Conservation (phyloP, 2,113 vertebrate genomes). For the Podarcis cretensis region DNA sequence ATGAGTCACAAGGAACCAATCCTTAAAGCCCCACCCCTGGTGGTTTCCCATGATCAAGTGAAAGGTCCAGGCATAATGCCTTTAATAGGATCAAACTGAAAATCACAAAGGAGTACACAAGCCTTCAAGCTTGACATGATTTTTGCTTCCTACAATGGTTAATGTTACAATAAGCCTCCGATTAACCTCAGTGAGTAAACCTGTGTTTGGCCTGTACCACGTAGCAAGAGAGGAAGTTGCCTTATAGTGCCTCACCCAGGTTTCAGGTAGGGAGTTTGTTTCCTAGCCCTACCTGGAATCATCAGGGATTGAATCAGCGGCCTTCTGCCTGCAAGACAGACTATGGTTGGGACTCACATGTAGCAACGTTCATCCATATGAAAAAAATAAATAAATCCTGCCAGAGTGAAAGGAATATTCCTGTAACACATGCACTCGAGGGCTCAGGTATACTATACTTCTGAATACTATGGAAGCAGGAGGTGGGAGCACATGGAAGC, state of each 20-base stretch:
- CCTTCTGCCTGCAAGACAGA: no score
- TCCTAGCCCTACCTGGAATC: no score
- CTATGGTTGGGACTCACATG: neutral
- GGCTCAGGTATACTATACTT: neutral
- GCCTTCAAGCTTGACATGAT: neutral
- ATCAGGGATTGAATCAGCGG: no score
- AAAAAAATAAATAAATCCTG: neutral
- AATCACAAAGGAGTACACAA: neutral
- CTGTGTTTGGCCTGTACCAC: neutral
- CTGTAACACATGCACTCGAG: neutral
- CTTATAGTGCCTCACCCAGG: no score
- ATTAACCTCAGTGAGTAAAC: neutral
- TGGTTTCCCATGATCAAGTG: neutral
- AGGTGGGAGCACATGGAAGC: neutral
- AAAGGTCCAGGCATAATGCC: no score
- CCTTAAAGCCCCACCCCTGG: neutral
- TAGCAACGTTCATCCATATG: neutral
- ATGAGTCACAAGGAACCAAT: slow-evolving; percentile 2
- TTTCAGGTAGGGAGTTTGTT: no score
- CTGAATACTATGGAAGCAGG: neutral
- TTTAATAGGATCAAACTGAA: neutral
- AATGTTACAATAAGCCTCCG: neutral
- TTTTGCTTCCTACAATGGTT: no score
- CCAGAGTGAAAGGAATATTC: no score
- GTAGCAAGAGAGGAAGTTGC: no score